Evolutionary conservation across 2,113 vertebrate genomes (phyloP).

Genomic region (Zootoca vivipara): DNA sequence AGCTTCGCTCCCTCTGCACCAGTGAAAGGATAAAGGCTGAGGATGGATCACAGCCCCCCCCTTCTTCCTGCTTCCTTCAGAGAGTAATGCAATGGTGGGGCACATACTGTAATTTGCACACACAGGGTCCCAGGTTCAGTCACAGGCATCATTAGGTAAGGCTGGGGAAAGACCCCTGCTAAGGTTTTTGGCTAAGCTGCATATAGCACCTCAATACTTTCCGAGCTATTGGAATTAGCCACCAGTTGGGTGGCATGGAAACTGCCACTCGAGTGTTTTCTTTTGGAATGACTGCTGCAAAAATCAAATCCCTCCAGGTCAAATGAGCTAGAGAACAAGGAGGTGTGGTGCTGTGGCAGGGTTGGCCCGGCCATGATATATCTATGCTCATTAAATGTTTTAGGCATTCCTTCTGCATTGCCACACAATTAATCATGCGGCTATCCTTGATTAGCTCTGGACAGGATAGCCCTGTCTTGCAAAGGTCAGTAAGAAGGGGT

Average conservation of each 20-base stretch:
- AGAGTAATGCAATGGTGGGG: no score
- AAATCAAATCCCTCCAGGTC: background rate
- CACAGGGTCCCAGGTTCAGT: no score
- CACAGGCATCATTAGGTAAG: no score
- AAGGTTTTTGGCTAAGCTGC: background rate
- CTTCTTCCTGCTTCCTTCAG: background rate
- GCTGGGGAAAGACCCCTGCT: background rate
- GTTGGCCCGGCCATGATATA: background rate
- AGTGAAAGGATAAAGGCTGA: no score
- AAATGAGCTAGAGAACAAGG: background rate
- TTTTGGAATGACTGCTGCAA: background rate
- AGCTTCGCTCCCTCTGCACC: background rate
- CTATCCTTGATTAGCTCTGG: constrained; percentile 59
- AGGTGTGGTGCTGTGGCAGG: background rate
- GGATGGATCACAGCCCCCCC: background rate
- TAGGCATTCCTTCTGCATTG: constrained; percentile 34
- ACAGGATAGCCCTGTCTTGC: constrained; percentile 51
- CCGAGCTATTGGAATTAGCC: background rate
- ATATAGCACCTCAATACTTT: no score
- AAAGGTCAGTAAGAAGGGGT: constrained; percentile 50
- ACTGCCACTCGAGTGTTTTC: background rate
- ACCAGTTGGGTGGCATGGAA: no score
- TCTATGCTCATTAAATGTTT: background rate
- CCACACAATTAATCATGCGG: constrained; percentile 56
- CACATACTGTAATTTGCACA: no score